Conservation (phyloP, 2,113 vertebrate species). For the Eublepharis macularius region DNA sequence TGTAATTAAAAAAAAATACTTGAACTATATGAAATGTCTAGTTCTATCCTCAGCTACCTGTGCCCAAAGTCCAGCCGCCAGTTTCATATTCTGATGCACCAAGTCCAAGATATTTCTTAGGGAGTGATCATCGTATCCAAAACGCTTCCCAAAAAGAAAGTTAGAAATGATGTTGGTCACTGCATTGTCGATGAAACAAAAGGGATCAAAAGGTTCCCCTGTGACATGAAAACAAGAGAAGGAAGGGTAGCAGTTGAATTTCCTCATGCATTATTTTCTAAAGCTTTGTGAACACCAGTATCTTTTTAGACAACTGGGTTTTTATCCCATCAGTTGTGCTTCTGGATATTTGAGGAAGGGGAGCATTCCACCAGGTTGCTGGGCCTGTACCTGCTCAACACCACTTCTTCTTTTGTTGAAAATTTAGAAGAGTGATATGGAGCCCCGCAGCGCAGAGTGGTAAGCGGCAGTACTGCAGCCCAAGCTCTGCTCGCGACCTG, state of each 20-base stretch:
- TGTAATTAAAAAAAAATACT: too few relatives aligned
- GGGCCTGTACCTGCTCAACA: background rate
- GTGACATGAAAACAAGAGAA: background rate
- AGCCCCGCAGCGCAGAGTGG: too few relatives aligned
- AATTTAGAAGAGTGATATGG: too few relatives aligned
- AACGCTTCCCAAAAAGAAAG: conserved; percentile 1
- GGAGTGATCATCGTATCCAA: background rate
- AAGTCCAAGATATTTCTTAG: background rate
- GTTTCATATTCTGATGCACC: background rate
- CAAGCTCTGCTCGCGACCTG: too few relatives aligned
- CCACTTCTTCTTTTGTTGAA: background rate
- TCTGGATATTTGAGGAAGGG: background rate
- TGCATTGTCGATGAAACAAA: background rate
- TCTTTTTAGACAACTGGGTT: too few relatives aligned
- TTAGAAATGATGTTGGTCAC: background rate
- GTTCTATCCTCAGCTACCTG: background rate
- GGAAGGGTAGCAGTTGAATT: background rate
- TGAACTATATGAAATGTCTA: too few relatives aligned
- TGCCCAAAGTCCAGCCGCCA: background rate
- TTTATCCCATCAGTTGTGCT: background rate
- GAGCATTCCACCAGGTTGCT: background rate
- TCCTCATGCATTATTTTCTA: too few relatives aligned
- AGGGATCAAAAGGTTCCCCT: background rate
- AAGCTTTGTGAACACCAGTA: too few relatives aligned
- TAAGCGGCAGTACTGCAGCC: too few relatives aligned